Percentiles rank a stretch among this genome's conserved stretches.
phyloP scores from a whole-genome alignment of 2,888 invertebrate species.

The Epiperipatus broadwayi region DNA sequence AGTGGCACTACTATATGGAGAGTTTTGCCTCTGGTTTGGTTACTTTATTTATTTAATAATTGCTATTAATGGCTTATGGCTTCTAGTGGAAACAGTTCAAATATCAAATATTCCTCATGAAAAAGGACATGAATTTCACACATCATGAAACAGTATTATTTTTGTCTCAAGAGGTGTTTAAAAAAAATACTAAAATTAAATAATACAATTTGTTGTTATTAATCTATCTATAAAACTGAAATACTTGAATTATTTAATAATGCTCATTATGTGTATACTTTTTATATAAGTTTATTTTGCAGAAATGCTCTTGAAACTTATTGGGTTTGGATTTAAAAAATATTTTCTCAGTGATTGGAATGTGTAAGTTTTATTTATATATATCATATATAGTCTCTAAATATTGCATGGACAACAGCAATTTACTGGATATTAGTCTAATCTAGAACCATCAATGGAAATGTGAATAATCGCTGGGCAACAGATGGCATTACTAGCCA shows the following conservation, averaged over 20 bases:
- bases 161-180: conserved; percentile 25
- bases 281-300: conserved; percentile 44
- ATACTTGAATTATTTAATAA: conserved; percentile 1
- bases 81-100: conserved; percentile 48
- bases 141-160: conserved; percentile 23
- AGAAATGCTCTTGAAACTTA: conserved; percentile 50
- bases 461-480: no score
- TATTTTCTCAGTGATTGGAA: conserved; percentile 71
- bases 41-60: conserved; percentile 50
- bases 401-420: no score
- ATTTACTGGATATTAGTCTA: no score
- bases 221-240: neutral
- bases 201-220: no score
- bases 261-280: conserved; percentile 11
- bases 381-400: no score
- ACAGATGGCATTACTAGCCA: no score
- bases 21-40: no score
- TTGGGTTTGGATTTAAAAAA: conserved; percentile 46
- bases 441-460: no score
- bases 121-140: conserved; percentile 19
- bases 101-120: conserved; percentile 27
- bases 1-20: no score
- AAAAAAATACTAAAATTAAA: no score
- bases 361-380: conserved; percentile 52
- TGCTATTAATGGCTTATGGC: conserved; percentile 49